Conservation (phyloP, 2,888 invertebrate species). For the Latrodectus hesperus region DNA sequence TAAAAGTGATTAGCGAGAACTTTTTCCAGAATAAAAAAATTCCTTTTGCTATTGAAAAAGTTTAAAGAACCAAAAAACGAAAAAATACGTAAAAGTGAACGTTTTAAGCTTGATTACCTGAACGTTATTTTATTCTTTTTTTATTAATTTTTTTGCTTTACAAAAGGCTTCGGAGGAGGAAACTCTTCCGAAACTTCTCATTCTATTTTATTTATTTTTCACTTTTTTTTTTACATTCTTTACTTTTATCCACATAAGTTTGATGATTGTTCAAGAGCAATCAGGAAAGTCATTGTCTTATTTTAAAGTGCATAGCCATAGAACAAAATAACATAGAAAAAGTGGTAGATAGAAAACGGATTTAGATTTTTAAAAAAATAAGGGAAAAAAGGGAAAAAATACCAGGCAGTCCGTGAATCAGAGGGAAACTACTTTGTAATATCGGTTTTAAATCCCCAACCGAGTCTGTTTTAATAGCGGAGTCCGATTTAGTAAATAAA, state of each 20-base stretch:
- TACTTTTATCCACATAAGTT: slow-evolving; percentile 63
- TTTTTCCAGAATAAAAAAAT: slow-evolving; percentile 51
- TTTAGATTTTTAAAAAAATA: neutral
- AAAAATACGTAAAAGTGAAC: slow-evolving; percentile 38
- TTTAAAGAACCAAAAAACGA: slow-evolving; percentile 21
- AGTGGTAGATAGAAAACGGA: slow-evolving; percentile 11
- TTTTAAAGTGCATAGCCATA: slow-evolving; percentile 64
- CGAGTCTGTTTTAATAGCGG: slow-evolving; percentile 47
- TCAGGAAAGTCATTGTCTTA: slow-evolving; percentile 69
- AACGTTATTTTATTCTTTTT: slow-evolving; percentile 60
- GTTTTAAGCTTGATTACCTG: slow-evolving; percentile 69
- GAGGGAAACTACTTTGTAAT: slow-evolving; percentile 65
- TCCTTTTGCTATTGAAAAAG: slow-evolving; percentile 60
- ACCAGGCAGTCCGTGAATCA: slow-evolving; percentile 37
- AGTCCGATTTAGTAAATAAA: slow-evolving; percentile 67
- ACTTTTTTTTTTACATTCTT: slow-evolving; percentile 27
- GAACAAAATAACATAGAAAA: slow-evolving; percentile 48
- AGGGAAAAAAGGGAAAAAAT: slow-evolving; percentile 35
- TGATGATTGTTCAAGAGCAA: slow-evolving; percentile 64
- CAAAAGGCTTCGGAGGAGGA: neutral
- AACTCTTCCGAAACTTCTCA: neutral
- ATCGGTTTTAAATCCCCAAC: slow-evolving; percentile 65
- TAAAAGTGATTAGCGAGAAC: slow-evolving; percentile 63
- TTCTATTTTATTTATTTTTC: too few relatives aligned
- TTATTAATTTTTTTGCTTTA: neutral